Conservation (phyloP, 2,888 invertebrate species). For the Drosophila longiperda region DNA sequence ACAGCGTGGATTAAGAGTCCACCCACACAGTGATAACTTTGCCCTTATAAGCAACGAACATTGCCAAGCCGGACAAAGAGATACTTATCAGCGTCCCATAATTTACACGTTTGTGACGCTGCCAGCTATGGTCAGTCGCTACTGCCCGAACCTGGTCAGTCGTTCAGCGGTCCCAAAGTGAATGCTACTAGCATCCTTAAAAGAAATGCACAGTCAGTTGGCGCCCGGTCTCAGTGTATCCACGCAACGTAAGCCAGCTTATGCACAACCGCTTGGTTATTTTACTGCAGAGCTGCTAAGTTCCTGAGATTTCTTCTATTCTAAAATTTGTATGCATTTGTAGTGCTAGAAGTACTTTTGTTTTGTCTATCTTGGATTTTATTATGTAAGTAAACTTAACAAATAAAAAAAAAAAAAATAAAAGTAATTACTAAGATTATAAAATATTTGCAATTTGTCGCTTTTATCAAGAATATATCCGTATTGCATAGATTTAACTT, state of each 20-base stretch:
- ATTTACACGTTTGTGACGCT: slow-evolving; percentile 72
- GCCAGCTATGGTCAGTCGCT: slow-evolving; percentile 64
- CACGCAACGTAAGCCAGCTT: slow-evolving; percentile 44
- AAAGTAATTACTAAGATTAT: not conserved
- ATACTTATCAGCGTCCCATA: slow-evolving; percentile 76
- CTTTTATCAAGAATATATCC: not conserved
- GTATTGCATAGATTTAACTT: not conserved
- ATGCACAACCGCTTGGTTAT: slow-evolving; percentile 8
- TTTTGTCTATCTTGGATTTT: not conserved
- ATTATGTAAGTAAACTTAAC: not conserved
- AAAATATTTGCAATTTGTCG: not conserved
- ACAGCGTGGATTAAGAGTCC: slow-evolving; percentile 48
- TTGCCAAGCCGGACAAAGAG: slow-evolving; percentile 35
- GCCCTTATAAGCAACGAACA: slow-evolving; percentile 23
- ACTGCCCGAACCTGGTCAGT: slow-evolving; percentile 1
- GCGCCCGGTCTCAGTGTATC: slow-evolving; percentile 75
- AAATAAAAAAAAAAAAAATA: not conserved
- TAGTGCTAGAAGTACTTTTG: not conserved
- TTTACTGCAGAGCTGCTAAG: not conserved
- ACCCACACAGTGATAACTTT: slow-evolving; percentile 40
- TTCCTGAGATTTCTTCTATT: not conserved
- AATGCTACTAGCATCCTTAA: slow-evolving; percentile 24
- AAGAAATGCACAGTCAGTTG: slow-evolving; percentile 56
- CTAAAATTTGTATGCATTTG: not conserved
- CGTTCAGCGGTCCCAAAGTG: slow-evolving; percentile 15